Conservation (phyloP, 1,140 invertebrate species). For the Heliconius melpomene region DNA sequence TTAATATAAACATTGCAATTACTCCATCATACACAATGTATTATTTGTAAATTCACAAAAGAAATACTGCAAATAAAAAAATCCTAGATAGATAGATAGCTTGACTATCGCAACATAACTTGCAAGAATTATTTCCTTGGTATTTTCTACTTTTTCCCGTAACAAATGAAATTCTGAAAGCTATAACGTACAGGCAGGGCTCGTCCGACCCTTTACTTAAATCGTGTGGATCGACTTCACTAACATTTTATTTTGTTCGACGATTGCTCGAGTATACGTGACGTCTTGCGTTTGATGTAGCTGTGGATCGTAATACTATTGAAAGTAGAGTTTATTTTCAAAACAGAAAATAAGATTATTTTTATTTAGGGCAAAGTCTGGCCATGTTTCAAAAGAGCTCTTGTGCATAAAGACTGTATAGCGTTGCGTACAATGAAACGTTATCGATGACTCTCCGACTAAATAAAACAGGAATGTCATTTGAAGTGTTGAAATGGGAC, state of each 20-base stretch:
- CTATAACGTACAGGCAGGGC: slow-evolving; percentile 55
- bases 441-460: background rate
- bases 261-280: slow-evolving; percentile 54
- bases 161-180: slow-evolving; percentile 41
- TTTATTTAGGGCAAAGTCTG: slow-evolving; percentile 1
- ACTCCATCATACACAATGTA: background rate
- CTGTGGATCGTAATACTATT: slow-evolving; percentile 39
- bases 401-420: background rate
- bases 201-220: slow-evolving; percentile 63
- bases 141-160: slow-evolving; percentile 44
- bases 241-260: slow-evolving; percentile 65
- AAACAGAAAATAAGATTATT: slow-evolving; percentile 33
- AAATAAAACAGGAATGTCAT: slow-evolving; percentile 2
- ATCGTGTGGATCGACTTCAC: slow-evolving; percentile 60
- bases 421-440: slow-evolving; percentile 13
- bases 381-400: background rate
- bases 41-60: background rate
- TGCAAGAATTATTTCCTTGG: slow-evolving; percentile 36
- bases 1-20: too few relatives aligned
- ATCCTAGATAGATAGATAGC: slow-evolving; percentile 24
- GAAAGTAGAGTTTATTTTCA: slow-evolving; percentile 38
- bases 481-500: background rate
- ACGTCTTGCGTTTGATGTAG: slow-evolving; percentile 59
- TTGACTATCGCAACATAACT: slow-evolving; percentile 32
- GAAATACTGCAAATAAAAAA: slow-evolving; percentile 24